Evolutionary conservation across 2,113 vertebrate species (phyloP).

Genomic region (Phycodurus eques): DNA sequence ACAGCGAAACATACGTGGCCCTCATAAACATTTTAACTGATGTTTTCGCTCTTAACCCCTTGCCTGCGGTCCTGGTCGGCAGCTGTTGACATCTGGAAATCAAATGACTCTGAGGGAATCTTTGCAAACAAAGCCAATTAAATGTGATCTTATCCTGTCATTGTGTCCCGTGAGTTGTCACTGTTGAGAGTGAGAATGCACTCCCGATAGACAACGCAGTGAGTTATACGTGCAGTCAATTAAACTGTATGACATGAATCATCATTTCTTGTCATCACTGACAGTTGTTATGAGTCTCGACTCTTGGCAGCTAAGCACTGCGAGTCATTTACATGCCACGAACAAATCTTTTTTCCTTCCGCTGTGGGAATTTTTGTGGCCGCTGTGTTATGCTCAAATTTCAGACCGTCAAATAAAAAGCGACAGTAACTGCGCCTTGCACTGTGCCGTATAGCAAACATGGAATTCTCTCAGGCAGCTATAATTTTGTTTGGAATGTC

Average conservation of each 20-base stretch:
- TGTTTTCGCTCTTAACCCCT: too few relatives aligned
- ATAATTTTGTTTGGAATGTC: slow-evolving; percentile 3
- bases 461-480: slow-evolving; percentile 2
- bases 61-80: background rate
- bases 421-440: background rate
- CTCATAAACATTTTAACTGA: background rate
- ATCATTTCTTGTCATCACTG: slow-evolving; percentile 1
- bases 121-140: slow-evolving; percentile 4
- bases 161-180: background rate
- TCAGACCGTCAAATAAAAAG: slow-evolving; percentile 5
- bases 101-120: background rate
- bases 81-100: background rate
- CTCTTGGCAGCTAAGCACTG: background rate
- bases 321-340: background rate
- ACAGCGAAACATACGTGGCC: background rate
- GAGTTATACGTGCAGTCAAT: background rate
- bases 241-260: slow-evolving; percentile 1
- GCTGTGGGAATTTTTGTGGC: slow-evolving; percentile 12
- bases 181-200: background rate
- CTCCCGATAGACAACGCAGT: background rate
- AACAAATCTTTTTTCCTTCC: slow-evolving; percentile 5
- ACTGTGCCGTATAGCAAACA: slow-evolving; percentile 1
- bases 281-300: background rate
- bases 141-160: background rate
- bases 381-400: slow-evolving; percentile 1